Base-by-base conservation (phyloP, 1,140 invertebrate species). In the Micrasema longulum region DNA sequence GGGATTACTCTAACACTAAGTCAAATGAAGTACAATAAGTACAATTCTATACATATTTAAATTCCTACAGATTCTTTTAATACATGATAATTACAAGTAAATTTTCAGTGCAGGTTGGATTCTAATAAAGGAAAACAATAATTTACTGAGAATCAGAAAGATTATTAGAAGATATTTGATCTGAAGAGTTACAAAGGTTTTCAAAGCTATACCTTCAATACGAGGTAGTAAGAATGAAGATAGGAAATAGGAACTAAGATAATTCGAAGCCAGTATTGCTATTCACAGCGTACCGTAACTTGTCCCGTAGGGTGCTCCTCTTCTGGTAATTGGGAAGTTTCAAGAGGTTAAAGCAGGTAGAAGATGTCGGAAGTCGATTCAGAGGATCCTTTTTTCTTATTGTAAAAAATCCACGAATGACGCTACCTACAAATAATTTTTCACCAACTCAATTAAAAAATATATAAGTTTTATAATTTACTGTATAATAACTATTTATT, bases 301-400 rank as follows among this genome's bases (percentile, higher is more conserved):
- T 99, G 74, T 99, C 97, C 22, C 95, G 86, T 9, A 99, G 84
- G 1, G 96, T 97, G 75, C 92, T 93, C 79, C 97, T 96, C 81
- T 97, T 97, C 80, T 97, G 96, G 82, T 99, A 99, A 84, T 99
- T 99, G 62, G 98, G 98, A 77, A 99, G 85, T 82, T 99, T 99
- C 11, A 99, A 88, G 23, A 99, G 88, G 86, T 99, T 99, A 84
- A 99, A 99, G 81, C 98, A 99, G 0, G 98, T 99, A 0, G 98
- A 99, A 0, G 97, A 98, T 0, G 98, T 99, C 22, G 98, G 98
- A 36, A 99, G 88, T 31, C 98, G 89, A 80, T 97, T 95, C 53
- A 97, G 91, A 0, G 97, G 96, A 84, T 99, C 97, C 79, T 95
- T 95, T 79, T 97, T 97, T 35, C 95, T 87, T 77, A 99, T 97